phyloP scores from a whole-genome alignment of 1,140 invertebrate species.

The Grapholita molesta region DNA sequence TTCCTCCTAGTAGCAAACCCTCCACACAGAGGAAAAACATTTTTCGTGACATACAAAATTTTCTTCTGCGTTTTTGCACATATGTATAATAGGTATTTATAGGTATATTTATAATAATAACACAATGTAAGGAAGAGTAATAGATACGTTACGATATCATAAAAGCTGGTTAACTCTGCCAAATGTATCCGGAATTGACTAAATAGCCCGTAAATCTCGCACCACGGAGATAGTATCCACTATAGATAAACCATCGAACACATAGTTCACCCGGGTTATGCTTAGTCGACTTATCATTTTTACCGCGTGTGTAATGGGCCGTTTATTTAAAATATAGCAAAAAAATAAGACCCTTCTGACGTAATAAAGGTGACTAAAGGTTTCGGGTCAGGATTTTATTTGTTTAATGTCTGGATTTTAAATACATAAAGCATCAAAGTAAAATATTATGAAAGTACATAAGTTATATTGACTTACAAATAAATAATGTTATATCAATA shows the following conservation, averaged over 20 bases:
- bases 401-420: neutral
- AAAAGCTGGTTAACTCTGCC: neutral
- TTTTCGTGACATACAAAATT: too few species aligned
- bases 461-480: neutral
- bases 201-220: conserved; percentile 10
- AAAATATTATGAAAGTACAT: neutral
- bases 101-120: too few species aligned
- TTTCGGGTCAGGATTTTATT: neutral
- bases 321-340: neutral
- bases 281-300: neutral
- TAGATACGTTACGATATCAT: too few species aligned
- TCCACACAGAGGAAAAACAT: too few species aligned
- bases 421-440: neutral
- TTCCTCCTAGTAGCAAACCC: too few species aligned
- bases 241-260: neutral
- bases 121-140: too few species aligned
- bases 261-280: neutral
- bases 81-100: too few species aligned
- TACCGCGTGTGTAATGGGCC: neutral
- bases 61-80: too few species aligned
- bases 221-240: neutral
- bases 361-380: neutral
- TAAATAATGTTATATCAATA: too few species aligned
- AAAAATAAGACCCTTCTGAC: neutral
- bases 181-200: conserved; percentile 6